A percentile compares a stretch with the other conserved stretches of the same genome.
phyloP scores from a whole-genome alignment of 2,113 vertebrate species.

The Gambusia holbrooki region DNA sequence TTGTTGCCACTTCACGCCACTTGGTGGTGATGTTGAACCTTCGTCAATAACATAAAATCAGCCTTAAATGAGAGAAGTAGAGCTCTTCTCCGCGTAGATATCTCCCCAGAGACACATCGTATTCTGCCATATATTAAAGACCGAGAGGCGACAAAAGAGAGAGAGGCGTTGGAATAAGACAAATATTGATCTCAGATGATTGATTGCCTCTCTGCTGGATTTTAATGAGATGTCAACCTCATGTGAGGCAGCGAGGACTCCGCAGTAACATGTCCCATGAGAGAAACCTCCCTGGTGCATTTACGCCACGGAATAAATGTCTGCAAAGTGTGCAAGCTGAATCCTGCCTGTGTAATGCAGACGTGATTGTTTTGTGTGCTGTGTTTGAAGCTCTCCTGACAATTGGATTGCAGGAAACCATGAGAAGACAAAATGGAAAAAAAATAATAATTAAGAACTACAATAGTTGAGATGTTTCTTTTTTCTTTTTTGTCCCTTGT shows the following conservation, averaged over 20 bases:
- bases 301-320: not conserved
- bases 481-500: not conserved
- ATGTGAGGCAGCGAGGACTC: conserved; percentile 29
- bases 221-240: conserved; percentile 55
- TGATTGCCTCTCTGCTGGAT: conserved; percentile 46
- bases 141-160: conserved; percentile 12
- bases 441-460: not conserved
- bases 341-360: not conserved
- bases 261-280: not conserved
- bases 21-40: conserved; percentile 51
- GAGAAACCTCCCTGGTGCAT: conserved; percentile 31
- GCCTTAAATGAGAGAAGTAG: not conserved
- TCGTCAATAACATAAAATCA: conserved; percentile 5
- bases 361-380: not conserved
- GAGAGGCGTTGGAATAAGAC: not conserved
- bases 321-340: not conserved
- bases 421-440: not conserved
- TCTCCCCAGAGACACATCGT: conserved; percentile 11
- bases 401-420: not conserved
- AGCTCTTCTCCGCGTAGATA: conserved; percentile 10
- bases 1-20: conserved; percentile 36
- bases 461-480: not conserved
- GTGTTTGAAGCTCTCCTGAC: not conserved
- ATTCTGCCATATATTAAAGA: conserved; percentile 16
- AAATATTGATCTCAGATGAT: conserved; percentile 59